phyloP scores from a whole-genome alignment of 2,797 vertebrate genomes.

The Orestias chungarensis region DNA sequence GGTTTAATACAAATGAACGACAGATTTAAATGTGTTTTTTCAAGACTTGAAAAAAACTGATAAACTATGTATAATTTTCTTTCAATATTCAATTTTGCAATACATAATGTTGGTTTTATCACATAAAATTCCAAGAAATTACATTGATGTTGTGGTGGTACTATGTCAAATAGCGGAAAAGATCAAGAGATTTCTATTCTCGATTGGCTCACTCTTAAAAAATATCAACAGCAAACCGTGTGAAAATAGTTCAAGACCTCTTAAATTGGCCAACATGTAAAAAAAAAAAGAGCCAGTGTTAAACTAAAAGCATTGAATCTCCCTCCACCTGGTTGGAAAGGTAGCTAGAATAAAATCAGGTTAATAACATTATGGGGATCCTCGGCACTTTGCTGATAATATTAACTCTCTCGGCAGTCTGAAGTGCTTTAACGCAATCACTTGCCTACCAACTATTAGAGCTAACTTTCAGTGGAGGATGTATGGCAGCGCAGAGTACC shows the following conservation, averaged over 20 bases:
- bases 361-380: constrained; percentile 68
- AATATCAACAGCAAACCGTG: constrained; percentile 28
- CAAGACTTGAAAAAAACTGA: neutral
- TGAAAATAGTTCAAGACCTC: constrained; percentile 81
- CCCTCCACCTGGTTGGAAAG: constrained; percentile 54
- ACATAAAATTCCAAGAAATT: neutral
- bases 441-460: constrained; percentile 40
- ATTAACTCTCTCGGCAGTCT: constrained; percentile 64
- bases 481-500: constrained; percentile 9
- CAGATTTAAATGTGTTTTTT: neutral
- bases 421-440: constrained; percentile 64
- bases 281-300: constrained; percentile 83
- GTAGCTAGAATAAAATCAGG: constrained; percentile 55
- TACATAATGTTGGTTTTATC: neutral
- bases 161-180: neutral
- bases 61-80: neutral
- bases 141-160: neutral
- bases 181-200: neutral
- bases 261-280: constrained; percentile 76
- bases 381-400: constrained; percentile 64
- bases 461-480: constrained; percentile 43
- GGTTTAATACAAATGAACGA: neutral
- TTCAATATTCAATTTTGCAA: no score
- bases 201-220: constrained; percentile 1
- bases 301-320: constrained; percentile 66